These are phyloP conservation scores for Hemibagrus wyckioides DNA, from an alignment of 2,113 vertebrate species.

Conservation along the genomic window DNA sequence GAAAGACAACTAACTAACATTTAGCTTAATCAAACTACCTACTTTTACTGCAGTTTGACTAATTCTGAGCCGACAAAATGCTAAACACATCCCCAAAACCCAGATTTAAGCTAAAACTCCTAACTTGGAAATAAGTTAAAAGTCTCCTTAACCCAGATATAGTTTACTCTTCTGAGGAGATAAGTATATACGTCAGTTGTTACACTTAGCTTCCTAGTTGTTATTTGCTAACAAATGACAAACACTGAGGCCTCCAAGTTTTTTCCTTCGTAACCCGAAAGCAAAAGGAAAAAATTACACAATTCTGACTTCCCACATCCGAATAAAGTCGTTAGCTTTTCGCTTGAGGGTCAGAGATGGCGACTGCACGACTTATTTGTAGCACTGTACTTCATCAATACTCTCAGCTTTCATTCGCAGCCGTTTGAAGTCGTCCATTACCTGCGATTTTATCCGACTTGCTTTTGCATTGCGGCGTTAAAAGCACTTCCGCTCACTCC, in stretches of 20 bases:
- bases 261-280: not conserved
- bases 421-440: not conserved
- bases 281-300: no score
- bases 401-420: not conserved
- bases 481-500: not conserved
- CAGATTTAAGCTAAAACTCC: not conserved
- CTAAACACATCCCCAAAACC: not conserved
- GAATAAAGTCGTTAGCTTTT: not conserved
- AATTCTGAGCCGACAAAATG: no score
- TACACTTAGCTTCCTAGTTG: not conserved
- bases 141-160: no score
- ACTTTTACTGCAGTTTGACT: no score
- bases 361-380: not conserved
- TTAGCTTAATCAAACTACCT: no score
- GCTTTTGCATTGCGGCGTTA: not conserved
- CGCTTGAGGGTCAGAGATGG: not conserved
- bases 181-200: not conserved
- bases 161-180: no score
- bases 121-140: not conserved
- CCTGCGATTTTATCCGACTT: not conserved
- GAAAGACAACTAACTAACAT: no score
- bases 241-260: not conserved
- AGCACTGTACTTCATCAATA: not conserved
- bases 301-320: not conserved
- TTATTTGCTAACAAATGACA: no score